Base-by-base conservation (phyloP, 2,113 vertebrate genomes). In the Plecotus auritus region DNA sequence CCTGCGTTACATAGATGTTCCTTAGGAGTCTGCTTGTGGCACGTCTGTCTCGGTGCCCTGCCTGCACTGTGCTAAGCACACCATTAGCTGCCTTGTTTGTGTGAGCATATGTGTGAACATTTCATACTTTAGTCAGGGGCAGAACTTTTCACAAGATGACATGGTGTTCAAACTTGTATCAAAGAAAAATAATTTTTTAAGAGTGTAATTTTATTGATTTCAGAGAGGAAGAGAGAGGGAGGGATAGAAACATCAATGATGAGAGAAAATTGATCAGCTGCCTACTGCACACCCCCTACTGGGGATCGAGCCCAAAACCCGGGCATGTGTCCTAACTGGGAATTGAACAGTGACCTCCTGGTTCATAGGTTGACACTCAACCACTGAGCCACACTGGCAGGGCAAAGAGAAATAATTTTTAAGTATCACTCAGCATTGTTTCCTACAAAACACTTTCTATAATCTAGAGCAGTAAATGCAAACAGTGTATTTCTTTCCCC, bases 111-210 rank as follows among this genome's bases (percentile, higher is more conserved):
- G 12, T 90, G 37, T 85, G 70, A 76, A 56, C 16, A 35, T 40
- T 66, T 66, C 23, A 66, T 61, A 64, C 76, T 90, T 89, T 80
- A 80, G 22, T 83, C 37, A 73, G n/a, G 49, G 42, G 69, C 54
- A 83, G 47, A 78, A 88, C 76, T 81, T 90, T 81, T 95, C 51
- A 69, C 47, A 95, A 87, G 49, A 73, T 61, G n/a, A 30, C 20
- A 12, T 23, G 45, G 32, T 45, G 32, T 78, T 89, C n/a, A 90
- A 81, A 95, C 28, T 81, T 90, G 82, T 67, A 76, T 59, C 61
- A 89, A 42, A 49, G 17, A 42, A 23, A 74, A 56, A 80, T 66
- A 42, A 6, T 26, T 47, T 56, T 81, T 66, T 64, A 7, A 56
- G 9, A 59, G 9, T 59, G 56, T 59, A 59, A 59, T 59, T 59